phyloP scores from a whole-genome alignment of 1,140 invertebrate species.

The Sminthurinus signatus region DNA sequence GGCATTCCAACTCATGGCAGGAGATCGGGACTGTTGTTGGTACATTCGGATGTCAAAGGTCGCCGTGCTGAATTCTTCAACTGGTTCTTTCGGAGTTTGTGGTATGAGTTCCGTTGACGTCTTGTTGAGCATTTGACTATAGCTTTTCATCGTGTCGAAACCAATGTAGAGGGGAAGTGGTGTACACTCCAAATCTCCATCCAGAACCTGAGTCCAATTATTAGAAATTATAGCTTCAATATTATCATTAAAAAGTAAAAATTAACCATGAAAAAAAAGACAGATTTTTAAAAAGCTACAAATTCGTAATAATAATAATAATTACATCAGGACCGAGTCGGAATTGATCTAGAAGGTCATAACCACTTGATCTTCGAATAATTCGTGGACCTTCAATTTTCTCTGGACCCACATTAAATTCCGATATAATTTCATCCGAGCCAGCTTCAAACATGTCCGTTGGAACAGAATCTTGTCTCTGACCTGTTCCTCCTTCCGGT shows the following conservation, averaged over 20 bases:
- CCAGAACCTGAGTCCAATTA: constrained; percentile 1
- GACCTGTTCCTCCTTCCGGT: no score
- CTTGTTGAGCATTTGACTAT: not conserved
- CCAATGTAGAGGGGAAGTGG: not conserved
- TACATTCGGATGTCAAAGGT: constrained; percentile 5
- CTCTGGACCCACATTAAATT: not conserved
- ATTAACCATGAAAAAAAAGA: no score
- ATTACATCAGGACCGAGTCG: constrained; percentile 8
- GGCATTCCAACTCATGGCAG: constrained; percentile 11
- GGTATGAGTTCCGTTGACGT: not conserved
- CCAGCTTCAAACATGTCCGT: not conserved
- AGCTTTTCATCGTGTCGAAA: not conserved
- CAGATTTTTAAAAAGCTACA: no score
- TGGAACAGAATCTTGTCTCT: not conserved
- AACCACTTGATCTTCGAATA: not conserved
- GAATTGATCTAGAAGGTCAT: not conserved
- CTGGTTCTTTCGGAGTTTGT: constrained; percentile 3
- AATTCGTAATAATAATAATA: not conserved
- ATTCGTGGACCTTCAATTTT: not conserved
- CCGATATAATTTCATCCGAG: not conserved
- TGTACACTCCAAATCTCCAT: constrained; percentile 2
- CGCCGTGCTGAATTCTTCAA: not conserved
- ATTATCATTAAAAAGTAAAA: no score
- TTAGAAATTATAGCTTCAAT: not conserved
- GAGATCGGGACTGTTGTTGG: constrained; percentile 1